A percentile compares a stretch with the other conserved stretches of the same genome.
Conservation (phyloP, 92 coral and sea anemone genomes). For the Bergia sp. region DNA sequence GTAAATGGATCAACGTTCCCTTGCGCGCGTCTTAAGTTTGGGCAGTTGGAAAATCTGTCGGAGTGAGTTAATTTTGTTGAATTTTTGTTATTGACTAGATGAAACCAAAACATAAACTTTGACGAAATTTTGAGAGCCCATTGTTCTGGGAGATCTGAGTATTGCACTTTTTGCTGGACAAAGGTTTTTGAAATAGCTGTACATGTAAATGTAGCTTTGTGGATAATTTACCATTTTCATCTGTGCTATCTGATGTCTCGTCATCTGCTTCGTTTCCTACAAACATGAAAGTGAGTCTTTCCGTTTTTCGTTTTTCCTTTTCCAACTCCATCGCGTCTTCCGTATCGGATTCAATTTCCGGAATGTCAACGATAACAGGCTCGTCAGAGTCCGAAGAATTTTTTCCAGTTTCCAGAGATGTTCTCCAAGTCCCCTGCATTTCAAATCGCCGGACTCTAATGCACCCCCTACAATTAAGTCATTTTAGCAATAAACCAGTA, state of each 20-base stretch:
- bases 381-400: conserved; percentile 21
- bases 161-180: neutral
- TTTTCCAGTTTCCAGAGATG: conserved; percentile 11
- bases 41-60: no score
- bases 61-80: no score
- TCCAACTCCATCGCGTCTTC: conserved; percentile 6
- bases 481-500: neutral
- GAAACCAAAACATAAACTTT: no score
- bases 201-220: neutral
- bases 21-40: no score
- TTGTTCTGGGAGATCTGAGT: neutral
- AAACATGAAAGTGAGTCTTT: conserved; percentile 23
- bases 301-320: neutral
- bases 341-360: conserved; percentile 20
- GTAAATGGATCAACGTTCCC: no score
- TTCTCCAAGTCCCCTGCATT: neutral
- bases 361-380: conserved; percentile 26
- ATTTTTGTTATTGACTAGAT: no score
- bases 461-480: neutral
- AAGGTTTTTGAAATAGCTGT: neutral
- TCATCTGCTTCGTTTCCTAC: conserved; percentile 15
- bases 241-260: neutral
- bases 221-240: conserved; percentile 4
- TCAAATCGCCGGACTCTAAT: neutral
- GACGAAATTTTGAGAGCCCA: no score